These are phyloP conservation scores for Sminthopsis crassicaudata DNA, from an alignment of 2,113 vertebrate genomes.

Conservation along the genomic window DNA sequence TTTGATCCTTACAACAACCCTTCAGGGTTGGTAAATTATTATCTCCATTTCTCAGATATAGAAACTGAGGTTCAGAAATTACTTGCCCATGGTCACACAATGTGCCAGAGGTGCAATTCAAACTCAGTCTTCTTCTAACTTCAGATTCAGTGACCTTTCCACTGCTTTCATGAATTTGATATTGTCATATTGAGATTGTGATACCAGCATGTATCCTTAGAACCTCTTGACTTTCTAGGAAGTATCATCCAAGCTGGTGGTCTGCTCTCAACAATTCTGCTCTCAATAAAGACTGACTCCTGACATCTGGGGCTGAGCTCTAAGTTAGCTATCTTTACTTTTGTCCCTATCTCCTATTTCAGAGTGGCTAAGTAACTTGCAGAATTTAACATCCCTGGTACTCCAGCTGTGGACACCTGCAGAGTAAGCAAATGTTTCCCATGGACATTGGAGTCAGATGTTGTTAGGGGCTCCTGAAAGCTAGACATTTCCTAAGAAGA, in stretches of 20 bases:
- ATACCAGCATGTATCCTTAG: accelerated
- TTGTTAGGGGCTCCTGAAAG: neutral
- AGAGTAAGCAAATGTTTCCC: neutral
- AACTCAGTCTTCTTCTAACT: neutral
- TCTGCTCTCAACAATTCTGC: too few relatives aligned
- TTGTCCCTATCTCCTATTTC: neutral
- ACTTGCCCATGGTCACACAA: too few relatives aligned
- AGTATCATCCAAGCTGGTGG: neutral
- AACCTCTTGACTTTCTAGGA: neutral
- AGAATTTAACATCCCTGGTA: neutral
- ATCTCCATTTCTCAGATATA: neutral
- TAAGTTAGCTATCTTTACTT: neutral
- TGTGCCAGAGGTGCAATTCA: neutral
- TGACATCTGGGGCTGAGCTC: neutral
- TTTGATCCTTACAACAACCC: neutral
- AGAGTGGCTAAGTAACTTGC: neutral
- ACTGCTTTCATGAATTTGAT: neutral
- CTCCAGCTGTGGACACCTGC: neutral
- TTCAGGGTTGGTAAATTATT: neutral
- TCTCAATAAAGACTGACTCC: neutral
- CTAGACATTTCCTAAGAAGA: neutral
- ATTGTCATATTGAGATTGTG: neutral
- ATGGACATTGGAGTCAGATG: neutral
- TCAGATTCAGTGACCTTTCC: neutral
- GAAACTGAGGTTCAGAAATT: neutral